These are phyloP conservation scores for Hippocampus zosterae DNA, from an alignment of 2,113 vertebrate species.

Conservation along the genomic window DNA sequence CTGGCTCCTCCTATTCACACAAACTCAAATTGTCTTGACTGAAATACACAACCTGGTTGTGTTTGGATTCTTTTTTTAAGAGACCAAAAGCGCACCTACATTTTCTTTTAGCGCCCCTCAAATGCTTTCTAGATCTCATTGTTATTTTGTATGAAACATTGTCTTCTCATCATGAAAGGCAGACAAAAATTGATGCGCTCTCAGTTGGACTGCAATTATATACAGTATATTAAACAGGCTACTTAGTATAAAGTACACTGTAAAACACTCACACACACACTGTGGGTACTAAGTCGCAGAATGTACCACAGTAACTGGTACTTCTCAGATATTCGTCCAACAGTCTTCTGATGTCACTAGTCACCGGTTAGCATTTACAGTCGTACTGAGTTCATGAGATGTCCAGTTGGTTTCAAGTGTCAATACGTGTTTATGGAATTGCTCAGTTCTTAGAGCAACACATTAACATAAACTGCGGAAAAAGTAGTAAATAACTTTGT, in stretches of 20 bases:
- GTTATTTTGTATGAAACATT: neutral
- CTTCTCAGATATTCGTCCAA: too few species aligned
- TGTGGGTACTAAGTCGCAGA: neutral
- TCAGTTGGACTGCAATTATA: neutral
- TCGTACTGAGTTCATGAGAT: neutral
- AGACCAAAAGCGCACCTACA: neutral
- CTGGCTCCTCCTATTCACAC: neutral
- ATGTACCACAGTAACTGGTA: neutral
- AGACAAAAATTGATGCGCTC: neutral
- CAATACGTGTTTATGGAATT: neutral
- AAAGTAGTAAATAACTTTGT: neutral
- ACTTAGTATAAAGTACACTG: neutral
- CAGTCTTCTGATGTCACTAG: too few species aligned
- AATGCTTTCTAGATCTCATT: neutral
- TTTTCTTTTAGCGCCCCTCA: neutral
- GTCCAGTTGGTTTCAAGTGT: neutral
- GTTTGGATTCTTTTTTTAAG: neutral
- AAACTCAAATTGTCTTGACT: neutral
- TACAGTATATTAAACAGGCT: neutral
- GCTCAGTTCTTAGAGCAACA: neutral
- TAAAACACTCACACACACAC: neutral
- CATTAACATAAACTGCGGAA: neutral
- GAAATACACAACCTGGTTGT: too few species aligned
- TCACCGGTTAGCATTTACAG: too few species aligned
- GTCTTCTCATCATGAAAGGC: neutral